A percentile compares a stretch with the other conserved stretches of the same genome.
Conservation (phyloP, 2,113 vertebrate genomes). For the Eulemur macaco region DNA sequence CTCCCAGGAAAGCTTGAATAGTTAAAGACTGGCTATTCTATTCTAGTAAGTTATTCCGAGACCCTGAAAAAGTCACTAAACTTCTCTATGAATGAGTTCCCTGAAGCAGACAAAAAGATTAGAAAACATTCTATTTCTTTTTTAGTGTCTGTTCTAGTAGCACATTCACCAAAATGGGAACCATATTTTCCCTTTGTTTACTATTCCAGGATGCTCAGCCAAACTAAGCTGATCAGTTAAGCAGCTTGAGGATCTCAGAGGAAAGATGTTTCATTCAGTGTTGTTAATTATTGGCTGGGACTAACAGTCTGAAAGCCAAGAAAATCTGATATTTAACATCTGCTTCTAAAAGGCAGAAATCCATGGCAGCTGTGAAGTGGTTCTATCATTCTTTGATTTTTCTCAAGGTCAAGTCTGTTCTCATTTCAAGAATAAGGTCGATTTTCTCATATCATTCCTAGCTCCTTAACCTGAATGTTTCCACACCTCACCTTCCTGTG, state of each 20-base stretch:
- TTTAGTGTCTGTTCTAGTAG: neutral
- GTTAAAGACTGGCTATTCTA: neutral
- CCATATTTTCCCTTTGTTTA: neutral
- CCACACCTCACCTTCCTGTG: neutral
- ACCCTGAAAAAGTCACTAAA: conserved; percentile 22
- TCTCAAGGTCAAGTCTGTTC: conserved; percentile 45
- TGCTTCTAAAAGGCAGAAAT: conserved; percentile 6
- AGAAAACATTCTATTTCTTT: conserved; percentile 24
- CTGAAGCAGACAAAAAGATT: conserved; percentile 16
- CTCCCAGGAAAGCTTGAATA: neutral
- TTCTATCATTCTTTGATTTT: conserved; percentile 26
- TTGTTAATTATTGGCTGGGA: conserved; percentile 12
- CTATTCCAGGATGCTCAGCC: neutral
- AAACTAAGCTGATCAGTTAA: neutral
- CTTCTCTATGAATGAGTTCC: neutral
- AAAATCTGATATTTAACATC: conserved; percentile 49
- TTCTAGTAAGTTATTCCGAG: conserved; percentile 4
- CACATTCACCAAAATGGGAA: neutral
- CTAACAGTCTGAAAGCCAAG: conserved; percentile 2
- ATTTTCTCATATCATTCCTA: conserved; percentile 30
- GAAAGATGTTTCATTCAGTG: conserved; percentile 4
- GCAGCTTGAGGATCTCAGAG: conserved; percentile 42
- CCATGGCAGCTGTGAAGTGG: conserved; percentile 19
- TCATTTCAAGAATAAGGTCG: conserved; percentile 19
- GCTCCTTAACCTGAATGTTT: neutral